These are phyloP conservation scores for Drosophila falleni DNA, from an alignment of 2,888 invertebrate genomes.

Conservation along the genomic window DNA sequence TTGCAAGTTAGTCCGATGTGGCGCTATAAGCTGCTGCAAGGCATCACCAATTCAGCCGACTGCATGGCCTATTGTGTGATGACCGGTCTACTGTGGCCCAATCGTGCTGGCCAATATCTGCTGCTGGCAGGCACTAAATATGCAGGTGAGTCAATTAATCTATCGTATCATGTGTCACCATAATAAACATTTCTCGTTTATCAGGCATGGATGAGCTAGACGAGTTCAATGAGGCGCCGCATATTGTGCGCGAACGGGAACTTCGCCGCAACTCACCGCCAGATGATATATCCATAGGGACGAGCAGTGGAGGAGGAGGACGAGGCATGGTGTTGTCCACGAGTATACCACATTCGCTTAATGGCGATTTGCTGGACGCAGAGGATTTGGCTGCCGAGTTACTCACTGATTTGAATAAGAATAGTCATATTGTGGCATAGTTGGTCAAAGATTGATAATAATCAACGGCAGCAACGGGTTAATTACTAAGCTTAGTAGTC, in stretches of 20 bases:
- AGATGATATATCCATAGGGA: slow-evolving; percentile 78
- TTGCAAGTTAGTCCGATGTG: slow-evolving; percentile 97
- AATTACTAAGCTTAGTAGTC: slow-evolving; percentile 74
- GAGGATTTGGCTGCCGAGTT: slow-evolving; percentile 84
- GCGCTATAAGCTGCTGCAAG: slow-evolving; percentile 97
- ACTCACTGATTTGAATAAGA: slow-evolving; percentile 85
- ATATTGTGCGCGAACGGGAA: slow-evolving; percentile 88
- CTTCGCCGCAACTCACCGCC: slow-evolving; percentile 81
- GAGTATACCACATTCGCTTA: slow-evolving; percentile 77
- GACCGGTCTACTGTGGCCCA: slow-evolving; percentile 98
- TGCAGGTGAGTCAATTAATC: slow-evolving; percentile 85
- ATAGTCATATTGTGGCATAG: slow-evolving; percentile 85
- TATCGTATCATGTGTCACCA: accelerated
- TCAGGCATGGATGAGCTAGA: slow-evolving; percentile 92
- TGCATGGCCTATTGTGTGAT: slow-evolving; percentile 97
- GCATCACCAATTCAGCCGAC: slow-evolving; percentile 97
- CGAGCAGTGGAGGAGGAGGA: slow-evolving; percentile 47
- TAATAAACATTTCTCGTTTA: not conserved
- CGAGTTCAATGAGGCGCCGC: slow-evolving; percentile 96
- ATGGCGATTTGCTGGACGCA: slow-evolving; percentile 84
- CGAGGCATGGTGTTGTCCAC: slow-evolving; percentile 74
- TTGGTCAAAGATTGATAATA: slow-evolving; percentile 25
- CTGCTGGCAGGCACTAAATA: slow-evolving; percentile 90
- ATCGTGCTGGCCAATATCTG: slow-evolving; percentile 96
- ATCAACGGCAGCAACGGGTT: slow-evolving; percentile 65